These are phyloP conservation scores for Aplysia californica DNA, from an alignment of 1,140 invertebrate species.

Conservation along the genomic window DNA sequence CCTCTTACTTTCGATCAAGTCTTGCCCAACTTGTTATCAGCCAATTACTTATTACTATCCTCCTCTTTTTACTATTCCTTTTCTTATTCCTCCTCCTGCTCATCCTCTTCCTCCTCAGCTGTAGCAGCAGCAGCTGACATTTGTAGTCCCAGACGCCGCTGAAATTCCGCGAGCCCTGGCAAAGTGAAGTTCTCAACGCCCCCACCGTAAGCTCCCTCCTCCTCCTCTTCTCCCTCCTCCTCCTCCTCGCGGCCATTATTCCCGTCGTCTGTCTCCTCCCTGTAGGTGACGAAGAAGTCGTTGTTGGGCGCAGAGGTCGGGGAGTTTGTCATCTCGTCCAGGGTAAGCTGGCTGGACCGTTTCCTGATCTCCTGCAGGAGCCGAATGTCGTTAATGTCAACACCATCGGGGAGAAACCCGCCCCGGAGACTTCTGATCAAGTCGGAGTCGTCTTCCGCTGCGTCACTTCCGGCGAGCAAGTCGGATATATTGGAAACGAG, in stretches of 20 bases:
- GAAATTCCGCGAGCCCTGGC: neutral
- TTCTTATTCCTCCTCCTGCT: no score
- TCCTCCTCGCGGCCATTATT: no score
- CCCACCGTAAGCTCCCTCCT: neutral
- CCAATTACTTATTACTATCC: no score
- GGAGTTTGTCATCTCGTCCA: neutral
- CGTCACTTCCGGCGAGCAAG: neutral
- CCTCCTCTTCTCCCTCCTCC: neutral
- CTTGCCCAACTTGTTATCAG: no score
- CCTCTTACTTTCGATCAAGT: neutral
- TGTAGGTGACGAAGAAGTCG: neutral
- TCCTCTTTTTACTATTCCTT: no score
- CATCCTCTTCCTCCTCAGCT: neutral
- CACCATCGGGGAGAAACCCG: neutral
- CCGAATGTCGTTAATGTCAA: neutral
- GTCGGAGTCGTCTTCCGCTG: neutral
- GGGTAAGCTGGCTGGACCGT: neutral
- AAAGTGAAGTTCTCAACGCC: neutral
- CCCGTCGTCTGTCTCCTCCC: neutral
- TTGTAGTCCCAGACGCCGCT: neutral
- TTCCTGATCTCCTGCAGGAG: neutral
- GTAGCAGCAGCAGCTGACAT: neutral
- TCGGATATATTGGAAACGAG: neutral
- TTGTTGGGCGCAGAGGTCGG: neutral
- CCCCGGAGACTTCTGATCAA: neutral